Evolutionary conservation across 2,888 invertebrate species (phyloP).

Genomic region (Caenorhabditis drosophilae): DNA sequence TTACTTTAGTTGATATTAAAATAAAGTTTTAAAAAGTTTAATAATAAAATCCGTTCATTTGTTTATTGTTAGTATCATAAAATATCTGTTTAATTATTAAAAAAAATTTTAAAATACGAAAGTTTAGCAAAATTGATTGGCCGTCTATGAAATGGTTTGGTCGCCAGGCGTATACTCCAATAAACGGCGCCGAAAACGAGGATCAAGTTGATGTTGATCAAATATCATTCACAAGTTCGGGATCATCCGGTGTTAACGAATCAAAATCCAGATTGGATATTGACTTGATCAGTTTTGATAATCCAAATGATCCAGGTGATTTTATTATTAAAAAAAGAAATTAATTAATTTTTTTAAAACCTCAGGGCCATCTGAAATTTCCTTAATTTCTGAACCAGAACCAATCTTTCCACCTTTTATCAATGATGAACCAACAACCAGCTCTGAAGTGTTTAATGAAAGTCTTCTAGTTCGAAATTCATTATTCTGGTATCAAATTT

Average conservation of each 20-base stretch:
- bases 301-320: constrained; percentile 9
- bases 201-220: constrained; percentile 35
- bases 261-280: constrained; percentile 7
- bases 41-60: no score
- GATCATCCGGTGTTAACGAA: constrained; percentile 24
- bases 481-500: constrained; percentile 16
- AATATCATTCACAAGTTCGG: constrained; percentile 31
- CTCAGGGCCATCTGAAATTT: constrained; percentile 25
- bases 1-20: no score
- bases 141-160: constrained; percentile 35
- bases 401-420: neutral
- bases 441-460: constrained; percentile 6
- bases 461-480: constrained; percentile 20
- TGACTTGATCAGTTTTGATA: constrained; percentile 29
- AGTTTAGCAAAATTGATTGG: neutral
- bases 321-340: neutral
- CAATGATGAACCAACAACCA: neutral
- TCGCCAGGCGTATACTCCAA: constrained; percentile 22
- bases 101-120: constrained; percentile 2
- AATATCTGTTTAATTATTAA: neutral
- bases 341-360: neutral
- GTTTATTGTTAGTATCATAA: no score
- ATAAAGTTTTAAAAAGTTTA: no score
- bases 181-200: constrained; percentile 19
- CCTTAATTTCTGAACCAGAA: constrained; percentile 1